Evolutionary conservation across 2,888 invertebrate genomes (phyloP), one percentile per base, ranked within the genome.

Genomic region (Oscheius sp.): DNA sequence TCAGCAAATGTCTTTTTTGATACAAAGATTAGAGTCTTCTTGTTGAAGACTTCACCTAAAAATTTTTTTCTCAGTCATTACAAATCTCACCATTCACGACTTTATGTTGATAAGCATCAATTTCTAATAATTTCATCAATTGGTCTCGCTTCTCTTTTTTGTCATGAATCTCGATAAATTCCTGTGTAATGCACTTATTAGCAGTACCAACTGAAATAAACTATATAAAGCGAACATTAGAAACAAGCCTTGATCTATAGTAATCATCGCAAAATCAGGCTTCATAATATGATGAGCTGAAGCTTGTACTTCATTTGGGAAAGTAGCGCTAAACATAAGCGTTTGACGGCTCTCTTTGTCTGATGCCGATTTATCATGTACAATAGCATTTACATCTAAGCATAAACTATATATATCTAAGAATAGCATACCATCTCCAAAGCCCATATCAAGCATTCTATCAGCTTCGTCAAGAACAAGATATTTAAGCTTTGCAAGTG

Each of bases 381-480:
- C 95, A 67, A 95, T 87, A 20, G 9, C 9, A 62, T 97, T 89
- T 32, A 98, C 94, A 86, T 99, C 98, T 22, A 59, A 2, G n/a
- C n/a, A n/a, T n/a, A n/a, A n/a, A n/a, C n/a, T n/a, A n/a, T n/a
- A n/a, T n/a, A n/a, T n/a, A n/a, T n/a, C n/a, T n/a, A n/a, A n/a
- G n/a, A n/a, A n/a, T n/a, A n/a, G n/a, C n/a, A n/a, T n/a, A n/a
- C n/a, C n/a, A 86, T 99, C 98, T 86, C 98, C 98, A 87, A 99
- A 99, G 0, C 98, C 98, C 93, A 98, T 94, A 87, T 98, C 98
- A 80, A 98, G 94, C 97, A 99, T 98, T 12, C 98, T 90, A 88
- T 99, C 98, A 0, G 98, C 98, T 87, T 98, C 98, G 86, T 98
- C 98, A 92, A 98, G 63, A 12, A 77, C 74, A 6, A 77, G 26